Conservation (phyloP, 2,113 vertebrate genomes). For the Piprites chloris region DNA sequence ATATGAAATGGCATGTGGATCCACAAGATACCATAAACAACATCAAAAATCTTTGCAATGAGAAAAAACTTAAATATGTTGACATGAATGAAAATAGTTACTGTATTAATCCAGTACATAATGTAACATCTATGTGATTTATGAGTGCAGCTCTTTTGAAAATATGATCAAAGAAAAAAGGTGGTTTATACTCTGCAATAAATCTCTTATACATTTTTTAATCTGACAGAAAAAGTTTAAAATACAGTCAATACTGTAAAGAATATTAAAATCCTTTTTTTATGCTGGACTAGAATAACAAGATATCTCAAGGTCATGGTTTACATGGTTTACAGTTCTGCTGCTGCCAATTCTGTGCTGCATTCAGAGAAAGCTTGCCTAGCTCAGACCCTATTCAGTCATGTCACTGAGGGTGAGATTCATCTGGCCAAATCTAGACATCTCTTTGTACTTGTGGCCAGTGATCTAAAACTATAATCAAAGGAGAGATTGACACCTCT, state of each 20-base stretch:
- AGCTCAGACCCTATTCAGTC: conserved; percentile 8
- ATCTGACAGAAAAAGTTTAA: neutral
- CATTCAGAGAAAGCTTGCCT: neutral
- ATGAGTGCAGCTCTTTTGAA: neutral
- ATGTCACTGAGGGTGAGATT: neutral
- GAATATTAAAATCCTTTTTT: neutral
- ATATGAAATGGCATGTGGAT: neutral
- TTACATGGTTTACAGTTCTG: neutral
- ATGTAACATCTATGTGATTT: conserved; percentile 5
- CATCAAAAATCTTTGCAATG: conserved; percentile 3
- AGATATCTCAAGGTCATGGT: neutral
- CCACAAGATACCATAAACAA: neutral
- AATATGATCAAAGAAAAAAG: conserved; percentile 34
- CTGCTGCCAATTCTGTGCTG: neutral
- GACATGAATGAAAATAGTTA: conserved; percentile 1
- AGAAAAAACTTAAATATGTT: neutral
- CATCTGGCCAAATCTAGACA: conserved; percentile 16
- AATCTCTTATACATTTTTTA: conserved; percentile 7
- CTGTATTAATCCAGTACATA: neutral
- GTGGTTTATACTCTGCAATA: neutral
- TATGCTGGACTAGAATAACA: neutral
- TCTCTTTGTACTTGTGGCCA: neutral
- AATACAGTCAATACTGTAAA: neutral
- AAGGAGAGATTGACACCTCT: conserved; percentile 15
- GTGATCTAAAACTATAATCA: conserved; percentile 32